These are phyloP conservation scores for Chaetops frenatus DNA, from an alignment of 2,113 vertebrate species.

Conservation along the genomic window DNA sequence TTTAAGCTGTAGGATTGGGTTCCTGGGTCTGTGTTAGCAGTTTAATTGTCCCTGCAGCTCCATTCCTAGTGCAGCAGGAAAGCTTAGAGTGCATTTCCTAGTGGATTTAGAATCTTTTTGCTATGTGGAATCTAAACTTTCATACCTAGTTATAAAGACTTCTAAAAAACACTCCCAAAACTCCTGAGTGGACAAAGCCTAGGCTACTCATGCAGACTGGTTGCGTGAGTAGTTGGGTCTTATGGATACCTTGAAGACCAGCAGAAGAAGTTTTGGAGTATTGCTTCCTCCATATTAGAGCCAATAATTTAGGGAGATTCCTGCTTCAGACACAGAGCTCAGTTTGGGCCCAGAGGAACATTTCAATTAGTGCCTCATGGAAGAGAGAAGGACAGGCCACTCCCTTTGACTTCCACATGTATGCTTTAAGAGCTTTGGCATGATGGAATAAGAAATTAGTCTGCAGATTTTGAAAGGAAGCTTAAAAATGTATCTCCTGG, in stretches of 20 bases:
- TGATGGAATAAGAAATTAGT: not conserved
- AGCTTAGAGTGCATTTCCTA: constrained; percentile 22
- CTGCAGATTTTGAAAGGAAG: not conserved
- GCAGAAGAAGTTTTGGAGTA: not conserved
- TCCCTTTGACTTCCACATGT: not conserved
- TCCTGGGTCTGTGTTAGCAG: constrained; percentile 28
- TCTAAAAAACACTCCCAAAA: not conserved
- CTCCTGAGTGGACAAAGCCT: not conserved
- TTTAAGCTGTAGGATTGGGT: constrained; percentile 9
- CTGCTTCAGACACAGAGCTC: not conserved
- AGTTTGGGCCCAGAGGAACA: not conserved
- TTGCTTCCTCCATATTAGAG: not conserved
- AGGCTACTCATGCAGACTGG: not conserved
- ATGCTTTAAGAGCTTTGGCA: not conserved
- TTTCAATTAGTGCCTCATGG: not conserved
- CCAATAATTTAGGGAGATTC: not conserved
- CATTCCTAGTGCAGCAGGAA: not conserved
- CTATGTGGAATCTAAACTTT: not conserved
- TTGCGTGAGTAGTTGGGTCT: not conserved
- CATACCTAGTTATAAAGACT: not conserved
- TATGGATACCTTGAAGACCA: not conserved
- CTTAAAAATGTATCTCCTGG: not conserved
- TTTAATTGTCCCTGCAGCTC: constrained; percentile 18
- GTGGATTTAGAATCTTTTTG: not conserved
- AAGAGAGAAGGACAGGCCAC: not conserved